Percentiles rank a stretch among this genome's conserved stretches.
Evolutionary conservation across 2,797 vertebrate species (phyloP).

Genomic region (Xenentodon cancila): DNA sequence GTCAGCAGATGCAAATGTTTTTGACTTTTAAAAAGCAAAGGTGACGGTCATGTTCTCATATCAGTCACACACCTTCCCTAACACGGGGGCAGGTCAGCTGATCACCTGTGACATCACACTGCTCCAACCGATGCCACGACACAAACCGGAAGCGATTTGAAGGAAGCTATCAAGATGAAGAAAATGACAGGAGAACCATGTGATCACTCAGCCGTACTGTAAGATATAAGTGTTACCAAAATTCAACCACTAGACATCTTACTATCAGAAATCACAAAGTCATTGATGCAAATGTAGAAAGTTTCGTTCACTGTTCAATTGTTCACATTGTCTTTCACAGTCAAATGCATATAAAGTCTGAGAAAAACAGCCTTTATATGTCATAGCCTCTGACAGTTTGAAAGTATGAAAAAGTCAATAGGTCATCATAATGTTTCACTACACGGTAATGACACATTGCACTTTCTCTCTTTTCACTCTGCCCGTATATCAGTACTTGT

Average conservation of each 20-base stretch:
- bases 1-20: no score
- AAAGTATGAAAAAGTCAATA: conserved; percentile 34
- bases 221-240: background rate
- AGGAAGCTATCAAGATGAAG: conserved; percentile 83
- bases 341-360: background rate
- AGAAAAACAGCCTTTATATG: conserved; percentile 17
- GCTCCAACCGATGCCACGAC: conserved; percentile 87
- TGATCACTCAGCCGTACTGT: background rate
- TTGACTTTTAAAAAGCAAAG: no score
- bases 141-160: conserved; percentile 88
- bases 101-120: conserved; percentile 87
- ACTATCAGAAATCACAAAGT: background rate
- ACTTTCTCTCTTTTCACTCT: background rate
- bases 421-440: no score
- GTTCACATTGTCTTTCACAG: background rate
- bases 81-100: conserved; percentile 92
- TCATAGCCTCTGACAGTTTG: conserved; percentile 29
- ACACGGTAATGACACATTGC: background rate
- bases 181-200: background rate
- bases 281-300: background rate
- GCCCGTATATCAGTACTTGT: background rate
- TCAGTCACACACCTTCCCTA: conserved; percentile 86
- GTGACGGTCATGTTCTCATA: no score
- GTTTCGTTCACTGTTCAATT: background rate
- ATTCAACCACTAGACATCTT: background rate